These are phyloP conservation scores for Orthonychiurus folsomi DNA, from an alignment of 2,888 invertebrate species.

Conservation along the genomic window DNA sequence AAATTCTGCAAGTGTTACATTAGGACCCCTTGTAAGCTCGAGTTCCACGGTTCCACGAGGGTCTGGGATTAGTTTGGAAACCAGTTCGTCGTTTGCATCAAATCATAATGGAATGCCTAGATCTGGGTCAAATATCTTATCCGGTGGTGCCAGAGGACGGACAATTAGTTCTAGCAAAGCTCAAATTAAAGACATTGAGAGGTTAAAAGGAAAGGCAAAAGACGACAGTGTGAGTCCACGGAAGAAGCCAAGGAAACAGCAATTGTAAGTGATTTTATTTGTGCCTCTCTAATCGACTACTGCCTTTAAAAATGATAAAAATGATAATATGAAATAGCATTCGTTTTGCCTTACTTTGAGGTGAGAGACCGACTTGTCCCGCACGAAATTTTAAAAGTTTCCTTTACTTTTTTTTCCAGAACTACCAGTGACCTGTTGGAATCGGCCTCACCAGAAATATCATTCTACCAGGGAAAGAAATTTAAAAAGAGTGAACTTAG, in stretches of 20 bases:
- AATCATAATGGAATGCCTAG: conserved; percentile 34
- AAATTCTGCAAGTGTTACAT: neutral
- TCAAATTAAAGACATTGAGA: conserved; percentile 31
- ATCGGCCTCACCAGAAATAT: conserved; percentile 39
- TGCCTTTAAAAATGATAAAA: conserved; percentile 5
- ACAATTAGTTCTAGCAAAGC: conserved; percentile 17
- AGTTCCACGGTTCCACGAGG: neutral
- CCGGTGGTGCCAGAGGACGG: conserved; percentile 17
- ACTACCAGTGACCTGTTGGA: conserved; percentile 38
- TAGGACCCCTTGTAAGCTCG: neutral
- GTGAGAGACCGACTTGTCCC: no score
- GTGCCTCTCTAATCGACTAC: conserved; percentile 5
- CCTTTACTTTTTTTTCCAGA: conserved; percentile 19
- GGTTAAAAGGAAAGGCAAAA: conserved; percentile 24
- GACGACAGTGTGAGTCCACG: conserved; percentile 59
- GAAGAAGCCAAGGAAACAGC: conserved; percentile 85
- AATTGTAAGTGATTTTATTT: conserved; percentile 67
- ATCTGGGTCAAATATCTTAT: conserved; percentile 17
- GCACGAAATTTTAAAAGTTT: no score
- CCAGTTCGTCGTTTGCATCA: neutral
- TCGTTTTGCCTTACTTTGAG: no score
- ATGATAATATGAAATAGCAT: no score
- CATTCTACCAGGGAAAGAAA: conserved; percentile 39
- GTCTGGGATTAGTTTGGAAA: neutral
- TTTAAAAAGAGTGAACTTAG: conserved; percentile 32